These are phyloP conservation scores for Drosophila diplacantha DNA, from an alignment of 2,888 invertebrate species.

Conservation along the genomic window DNA sequence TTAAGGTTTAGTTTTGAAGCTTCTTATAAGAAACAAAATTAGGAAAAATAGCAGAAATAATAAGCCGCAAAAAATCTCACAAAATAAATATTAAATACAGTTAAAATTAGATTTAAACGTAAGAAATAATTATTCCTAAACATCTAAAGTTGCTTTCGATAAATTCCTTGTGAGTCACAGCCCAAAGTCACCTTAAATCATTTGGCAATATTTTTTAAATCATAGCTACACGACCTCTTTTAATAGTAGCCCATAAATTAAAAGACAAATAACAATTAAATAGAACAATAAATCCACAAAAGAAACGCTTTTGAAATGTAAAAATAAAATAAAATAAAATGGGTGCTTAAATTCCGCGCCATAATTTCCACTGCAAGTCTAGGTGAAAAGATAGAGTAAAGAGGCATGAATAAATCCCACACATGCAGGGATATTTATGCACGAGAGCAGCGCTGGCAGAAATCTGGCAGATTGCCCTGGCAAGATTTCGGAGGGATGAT, in stretches of 20 bases:
- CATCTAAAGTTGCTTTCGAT: background rate
- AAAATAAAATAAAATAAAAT: background rate
- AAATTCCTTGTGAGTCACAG: background rate
- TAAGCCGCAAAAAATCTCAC: too few species aligned
- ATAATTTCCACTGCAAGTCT: slow-evolving; percentile 13
- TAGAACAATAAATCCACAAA: background rate
- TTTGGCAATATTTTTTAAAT: background rate
- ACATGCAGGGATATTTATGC: slow-evolving; percentile 24
- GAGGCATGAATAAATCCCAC: slow-evolving; percentile 61
- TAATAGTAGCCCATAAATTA: background rate
- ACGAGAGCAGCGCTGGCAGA: slow-evolving; percentile 29
- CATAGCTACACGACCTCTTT: background rate
- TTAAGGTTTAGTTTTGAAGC: background rate
- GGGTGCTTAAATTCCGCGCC: background rate
- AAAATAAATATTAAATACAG: background rate
- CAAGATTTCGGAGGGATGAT: slow-evolving; percentile 41
- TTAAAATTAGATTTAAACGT: background rate
- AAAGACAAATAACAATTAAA: background rate
- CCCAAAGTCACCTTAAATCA: background rate
- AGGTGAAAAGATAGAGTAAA: background rate
- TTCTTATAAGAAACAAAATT: background rate
- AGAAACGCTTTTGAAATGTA: background rate
- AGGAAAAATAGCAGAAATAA: background rate
- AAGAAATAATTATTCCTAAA: background rate
- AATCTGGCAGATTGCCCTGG: slow-evolving; percentile 60